These are phyloP conservation scores for Rhopalosiphum padi DNA, from an alignment of 1,140 invertebrate species.

Conservation along the genomic window DNA sequence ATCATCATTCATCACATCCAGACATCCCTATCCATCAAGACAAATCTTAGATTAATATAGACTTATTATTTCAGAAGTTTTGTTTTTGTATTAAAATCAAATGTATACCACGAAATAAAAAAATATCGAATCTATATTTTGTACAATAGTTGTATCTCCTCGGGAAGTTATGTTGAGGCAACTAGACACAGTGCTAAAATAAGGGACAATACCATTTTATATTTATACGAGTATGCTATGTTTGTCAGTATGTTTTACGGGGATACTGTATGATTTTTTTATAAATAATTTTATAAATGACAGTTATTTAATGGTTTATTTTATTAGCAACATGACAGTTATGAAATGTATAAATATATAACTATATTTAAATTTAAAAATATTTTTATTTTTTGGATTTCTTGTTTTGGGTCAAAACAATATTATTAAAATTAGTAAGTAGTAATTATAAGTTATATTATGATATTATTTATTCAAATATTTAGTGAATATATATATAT, in stretches of 20 bases:
- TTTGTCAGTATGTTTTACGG: no score
- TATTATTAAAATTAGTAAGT: background rate
- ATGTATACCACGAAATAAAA: background rate
- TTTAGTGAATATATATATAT: background rate
- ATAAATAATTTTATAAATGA: background rate
- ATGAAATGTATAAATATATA: no score
- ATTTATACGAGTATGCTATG: background rate
- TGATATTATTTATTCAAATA: background rate
- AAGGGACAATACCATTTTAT: background rate
- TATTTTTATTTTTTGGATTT: no score
- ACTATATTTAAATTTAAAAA: no score
- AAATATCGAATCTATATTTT: background rate
- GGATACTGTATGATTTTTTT: background rate
- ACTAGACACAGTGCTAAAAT: background rate
- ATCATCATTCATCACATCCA: background rate
- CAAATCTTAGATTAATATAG: no score
- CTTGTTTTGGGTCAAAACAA: background rate
- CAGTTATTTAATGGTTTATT: background rate
- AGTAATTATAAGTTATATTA: background rate
- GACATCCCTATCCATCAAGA: no score
- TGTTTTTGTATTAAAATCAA: background rate
- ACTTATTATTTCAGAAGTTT: no score
- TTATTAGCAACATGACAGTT: no score
- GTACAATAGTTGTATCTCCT: no score
- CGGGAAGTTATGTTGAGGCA: no score